A percentile compares a stretch with the other conserved stretches of the same genome.
Conservation (phyloP, 2,888 invertebrate species). For the Gortyna flavago region DNA sequence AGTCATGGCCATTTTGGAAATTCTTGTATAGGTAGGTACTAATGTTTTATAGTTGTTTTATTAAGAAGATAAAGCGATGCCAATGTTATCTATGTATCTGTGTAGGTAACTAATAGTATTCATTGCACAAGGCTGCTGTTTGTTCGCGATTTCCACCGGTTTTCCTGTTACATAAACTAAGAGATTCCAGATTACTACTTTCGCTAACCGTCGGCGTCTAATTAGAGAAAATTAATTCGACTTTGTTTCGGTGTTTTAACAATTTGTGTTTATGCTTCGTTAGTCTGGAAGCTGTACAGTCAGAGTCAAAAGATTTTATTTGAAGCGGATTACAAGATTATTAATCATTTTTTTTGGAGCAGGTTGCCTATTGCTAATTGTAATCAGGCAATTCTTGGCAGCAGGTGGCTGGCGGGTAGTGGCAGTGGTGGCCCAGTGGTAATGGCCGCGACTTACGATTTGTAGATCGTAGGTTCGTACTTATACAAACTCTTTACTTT, state of each 20-base stretch:
- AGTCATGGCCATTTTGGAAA: neutral
- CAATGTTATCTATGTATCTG: slow-evolving; percentile 7
- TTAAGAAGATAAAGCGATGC: slow-evolving; percentile 17
- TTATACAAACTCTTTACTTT: neutral
- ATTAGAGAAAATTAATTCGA: slow-evolving; percentile 65
- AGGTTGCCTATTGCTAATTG: neutral
- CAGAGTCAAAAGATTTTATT: slow-evolving; percentile 16
- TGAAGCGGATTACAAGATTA: slow-evolving; percentile 12
- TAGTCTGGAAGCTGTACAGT: slow-evolving; percentile 46
- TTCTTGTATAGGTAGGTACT: neutral
- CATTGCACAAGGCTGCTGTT: slow-evolving; percentile 4
- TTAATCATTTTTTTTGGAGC: neutral
- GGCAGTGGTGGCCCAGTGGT: neutral
- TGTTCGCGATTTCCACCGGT: slow-evolving; percentile 23
- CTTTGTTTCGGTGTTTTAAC: slow-evolving; percentile 61
- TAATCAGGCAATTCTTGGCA: neutral
- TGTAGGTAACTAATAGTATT: neutral
- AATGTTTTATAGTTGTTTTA: neutral
- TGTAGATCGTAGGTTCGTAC: neutral
- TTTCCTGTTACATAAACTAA: slow-evolving; percentile 51
- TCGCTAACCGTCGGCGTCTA: slow-evolving; percentile 46
- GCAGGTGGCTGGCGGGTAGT: neutral
- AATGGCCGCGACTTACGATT: neutral
- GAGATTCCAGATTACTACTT: slow-evolving; percentile 52
- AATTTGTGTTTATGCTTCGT: slow-evolving; percentile 65